Conservation (phyloP, 2,888 invertebrate species). For the Lymantria monacha region DNA sequence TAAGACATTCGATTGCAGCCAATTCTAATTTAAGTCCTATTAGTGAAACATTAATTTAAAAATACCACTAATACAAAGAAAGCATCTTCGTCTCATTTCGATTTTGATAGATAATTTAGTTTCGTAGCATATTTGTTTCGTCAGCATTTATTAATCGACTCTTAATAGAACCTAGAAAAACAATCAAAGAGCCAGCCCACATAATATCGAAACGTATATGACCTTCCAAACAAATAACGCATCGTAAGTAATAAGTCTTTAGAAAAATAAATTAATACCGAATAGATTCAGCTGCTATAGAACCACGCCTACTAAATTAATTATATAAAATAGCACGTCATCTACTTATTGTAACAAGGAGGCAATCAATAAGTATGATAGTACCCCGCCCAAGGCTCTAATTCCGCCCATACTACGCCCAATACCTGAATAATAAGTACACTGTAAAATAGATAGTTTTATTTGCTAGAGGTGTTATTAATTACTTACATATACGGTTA, state of each 20-base stretch:
- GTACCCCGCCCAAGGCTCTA: slow-evolving; percentile 40
- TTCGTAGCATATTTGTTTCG: not conserved
- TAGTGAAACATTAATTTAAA: too few relatives aligned
- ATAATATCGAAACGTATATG: not conserved
- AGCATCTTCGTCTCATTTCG: not conserved
- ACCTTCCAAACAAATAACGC: slow-evolving; percentile 16
- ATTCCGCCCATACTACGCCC: slow-evolving; percentile 49
- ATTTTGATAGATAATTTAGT: not conserved
- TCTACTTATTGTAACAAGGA: slow-evolving; percentile 35
- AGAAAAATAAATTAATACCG: slow-evolving; percentile 33
- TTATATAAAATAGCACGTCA: slow-evolving; percentile 48
- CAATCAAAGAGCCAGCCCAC: not conserved
- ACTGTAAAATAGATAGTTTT: slow-evolving; percentile 35
- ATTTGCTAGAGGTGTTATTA: slow-evolving; percentile 28
- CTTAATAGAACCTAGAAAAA: not conserved
- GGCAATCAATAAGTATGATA: slow-evolving; percentile 31
- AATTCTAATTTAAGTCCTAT: too few relatives aligned
- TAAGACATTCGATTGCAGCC: too few relatives aligned
- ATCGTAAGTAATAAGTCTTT: slow-evolving; percentile 26
- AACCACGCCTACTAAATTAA: slow-evolving; percentile 52
- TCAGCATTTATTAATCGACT: slow-evolving; percentile 1
- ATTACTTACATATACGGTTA: slow-evolving; percentile 16
- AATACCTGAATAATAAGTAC: slow-evolving; percentile 30
- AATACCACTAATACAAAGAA: too few relatives aligned
- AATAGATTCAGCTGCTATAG: slow-evolving; percentile 44